Evolutionary conservation across 1,140 invertebrate species (phyloP), one percentile per base, ranked within the genome.

Genomic region (Choristoneura fumiferana): DNA sequence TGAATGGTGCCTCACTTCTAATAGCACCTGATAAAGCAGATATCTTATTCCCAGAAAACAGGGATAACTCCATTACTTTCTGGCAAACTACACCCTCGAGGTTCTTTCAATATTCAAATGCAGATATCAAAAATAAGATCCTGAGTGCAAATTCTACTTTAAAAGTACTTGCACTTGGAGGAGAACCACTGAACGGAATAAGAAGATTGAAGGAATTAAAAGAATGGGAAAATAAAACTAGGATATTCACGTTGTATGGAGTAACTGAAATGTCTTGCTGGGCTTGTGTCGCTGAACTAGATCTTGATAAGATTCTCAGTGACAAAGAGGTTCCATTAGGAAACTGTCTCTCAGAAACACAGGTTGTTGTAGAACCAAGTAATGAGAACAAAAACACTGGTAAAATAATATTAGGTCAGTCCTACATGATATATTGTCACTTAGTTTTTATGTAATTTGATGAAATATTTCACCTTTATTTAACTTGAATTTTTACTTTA

Each of bases 181-280:
- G 93, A 39, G 93, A 94, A 87, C 84, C 84, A 18, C 90, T 93
- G 62, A 90, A 90, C 58, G 85, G 85, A 57, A 57, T 84, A 1
- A 76, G 86, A 43, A 75, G 85, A 57, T 58, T 92, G 22, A 77
- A 65, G 34, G 80, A 85, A 54, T 90, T 91, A 59, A 92, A 89
- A 78, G 68, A 89, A 70, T 35, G 63, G 15, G 63, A 80, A 1
- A 93, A 91, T 78, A 79, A 71, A 59, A 93, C 92, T 10, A 88
- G 73, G 74, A 84, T 96, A 54, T 95, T 91, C 80, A 96, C 95
- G 82, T 80, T 96, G 53, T 97, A 96, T 91, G 95, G 96, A 54
- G 93, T 95, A 13, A 96, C 95, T 34, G 95, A 97, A 88, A 91
- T 96, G 49, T 96, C 95, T 4, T 95, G 95, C 79, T 97, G 95